Conservation (phyloP, 2,888 invertebrate species). For the Drosophila anceps region DNA sequence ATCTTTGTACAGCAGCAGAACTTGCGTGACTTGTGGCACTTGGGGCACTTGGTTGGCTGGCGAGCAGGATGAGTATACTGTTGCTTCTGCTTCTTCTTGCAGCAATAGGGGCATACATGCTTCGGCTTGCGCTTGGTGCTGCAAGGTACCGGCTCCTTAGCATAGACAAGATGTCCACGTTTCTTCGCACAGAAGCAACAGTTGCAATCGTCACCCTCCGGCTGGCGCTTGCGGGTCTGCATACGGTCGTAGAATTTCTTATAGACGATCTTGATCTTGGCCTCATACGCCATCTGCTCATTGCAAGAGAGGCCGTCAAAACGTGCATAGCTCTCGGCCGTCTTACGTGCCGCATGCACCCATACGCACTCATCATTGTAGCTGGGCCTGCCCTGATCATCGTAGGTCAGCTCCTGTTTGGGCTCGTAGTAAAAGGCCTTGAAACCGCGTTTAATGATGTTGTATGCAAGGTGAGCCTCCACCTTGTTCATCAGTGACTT, state of each 20-base stretch:
- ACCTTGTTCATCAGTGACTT: constrained; percentile 84
- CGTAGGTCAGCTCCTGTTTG: constrained; percentile 62
- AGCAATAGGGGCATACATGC: constrained; percentile 75
- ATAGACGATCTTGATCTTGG: constrained; percentile 79
- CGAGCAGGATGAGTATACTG: constrained; percentile 66
- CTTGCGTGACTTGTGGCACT: constrained; percentile 75
- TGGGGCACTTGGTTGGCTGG: constrained; percentile 72
- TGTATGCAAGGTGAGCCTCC: constrained; percentile 83
- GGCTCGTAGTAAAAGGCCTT: constrained; percentile 83
- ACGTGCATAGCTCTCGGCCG: constrained; percentile 79
- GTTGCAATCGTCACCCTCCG: constrained; percentile 79
- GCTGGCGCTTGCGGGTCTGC: constrained; percentile 75
- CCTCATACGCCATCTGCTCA: constrained; percentile 79
- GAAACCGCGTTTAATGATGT: constrained; percentile 82
- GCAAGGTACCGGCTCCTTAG: constrained; percentile 68
- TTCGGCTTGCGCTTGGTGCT: constrained; percentile 69
- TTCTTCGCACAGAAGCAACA: constrained; percentile 83
- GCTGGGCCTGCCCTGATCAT: constrained; percentile 61
- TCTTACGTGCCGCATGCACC: constrained; percentile 82
- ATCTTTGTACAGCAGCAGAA: constrained; percentile 80
- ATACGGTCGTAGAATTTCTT: constrained; percentile 82
- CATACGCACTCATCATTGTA: constrained; percentile 82
- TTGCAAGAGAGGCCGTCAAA: constrained; percentile 80
- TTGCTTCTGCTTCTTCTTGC: constrained; percentile 69
- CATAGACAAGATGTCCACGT: constrained; percentile 78